Evolutionary conservation across 2,888 invertebrate species (phyloP).

Genomic region (Oscheius myriophilus): DNA sequence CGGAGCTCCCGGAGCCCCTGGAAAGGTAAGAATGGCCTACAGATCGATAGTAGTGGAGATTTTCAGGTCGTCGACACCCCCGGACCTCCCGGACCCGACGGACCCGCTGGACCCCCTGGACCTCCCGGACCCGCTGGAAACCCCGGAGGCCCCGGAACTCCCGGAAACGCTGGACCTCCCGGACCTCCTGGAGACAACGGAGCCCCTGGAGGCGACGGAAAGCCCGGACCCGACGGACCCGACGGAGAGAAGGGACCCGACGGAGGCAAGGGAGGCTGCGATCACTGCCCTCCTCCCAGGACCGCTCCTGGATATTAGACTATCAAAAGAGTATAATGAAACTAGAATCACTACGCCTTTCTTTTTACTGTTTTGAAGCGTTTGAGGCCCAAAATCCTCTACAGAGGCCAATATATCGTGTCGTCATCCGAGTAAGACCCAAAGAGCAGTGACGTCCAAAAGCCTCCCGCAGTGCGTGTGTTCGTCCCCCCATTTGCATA

Average conservation of each 20-base stretch:
- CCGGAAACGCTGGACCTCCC: slow-evolving; percentile 47
- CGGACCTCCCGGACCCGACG: slow-evolving; percentile 56
- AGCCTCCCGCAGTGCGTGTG: too few species aligned
- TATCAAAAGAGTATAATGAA: too few species aligned
- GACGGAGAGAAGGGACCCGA: slow-evolving; percentile 39
- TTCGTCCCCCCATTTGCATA: too few species aligned
- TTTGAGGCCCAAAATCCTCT: too few species aligned
- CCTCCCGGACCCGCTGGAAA: slow-evolving; percentile 42
- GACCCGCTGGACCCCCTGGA: slow-evolving; percentile 52
- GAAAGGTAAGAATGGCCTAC: slow-evolving; percentile 52
- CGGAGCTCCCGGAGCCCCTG: slow-evolving; percentile 53
- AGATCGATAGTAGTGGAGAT: slow-evolving; percentile 26
- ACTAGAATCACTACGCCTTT: too few species aligned
- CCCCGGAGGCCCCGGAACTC: slow-evolving; percentile 18
- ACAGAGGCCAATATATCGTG: too few species aligned
- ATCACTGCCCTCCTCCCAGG: slow-evolving; percentile 6
- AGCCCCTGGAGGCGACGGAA: slow-evolving; percentile 48
- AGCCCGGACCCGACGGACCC: slow-evolving; percentile 53
- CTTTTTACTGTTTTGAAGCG: too few species aligned
- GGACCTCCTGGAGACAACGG: slow-evolving; percentile 47
- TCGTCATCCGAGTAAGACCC: too few species aligned
- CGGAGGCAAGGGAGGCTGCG: not conserved
- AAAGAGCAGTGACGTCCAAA: too few species aligned
- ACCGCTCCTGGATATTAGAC: slow-evolving; percentile 23
- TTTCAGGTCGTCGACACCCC: slow-evolving; percentile 26